A percentile compares a stretch with the other conserved stretches of the same genome.
These are phyloP conservation scores for Pegoplata infirma DNA, from an alignment of 2,888 invertebrate genomes.

Conservation along the genomic window DNA sequence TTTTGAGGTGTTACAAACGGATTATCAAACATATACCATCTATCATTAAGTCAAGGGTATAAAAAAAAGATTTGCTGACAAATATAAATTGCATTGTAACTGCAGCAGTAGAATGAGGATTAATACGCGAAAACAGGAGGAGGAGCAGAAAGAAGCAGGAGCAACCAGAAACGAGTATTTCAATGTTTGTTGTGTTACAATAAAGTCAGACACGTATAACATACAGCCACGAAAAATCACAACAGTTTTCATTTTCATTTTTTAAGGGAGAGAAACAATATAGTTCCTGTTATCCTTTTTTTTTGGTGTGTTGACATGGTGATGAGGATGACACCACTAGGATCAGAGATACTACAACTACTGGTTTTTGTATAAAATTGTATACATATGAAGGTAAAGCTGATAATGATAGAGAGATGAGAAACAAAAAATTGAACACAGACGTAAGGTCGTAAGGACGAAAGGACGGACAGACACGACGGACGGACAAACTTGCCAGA, in stretches of 20 bases:
- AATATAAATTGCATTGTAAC: constrained; percentile 59
- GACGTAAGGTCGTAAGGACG: not conserved
- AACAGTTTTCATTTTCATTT: constrained; percentile 40
- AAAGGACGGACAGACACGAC: not conserved
- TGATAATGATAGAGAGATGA: not conserved
- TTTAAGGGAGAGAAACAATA: constrained; percentile 25
- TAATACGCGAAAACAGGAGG: constrained; percentile 26
- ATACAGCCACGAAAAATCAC: constrained; percentile 49
- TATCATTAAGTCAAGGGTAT: too few species aligned
- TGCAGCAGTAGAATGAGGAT: constrained; percentile 35
- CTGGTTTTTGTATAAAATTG: not conserved
- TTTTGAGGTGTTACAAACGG: too few species aligned
- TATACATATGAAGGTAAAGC: not conserved
- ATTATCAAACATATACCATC: too few species aligned
- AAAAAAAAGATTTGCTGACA: constrained; percentile 58
- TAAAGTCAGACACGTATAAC: constrained; percentile 48
- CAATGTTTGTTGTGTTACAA: constrained; percentile 32
- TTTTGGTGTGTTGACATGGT: constrained; percentile 42
- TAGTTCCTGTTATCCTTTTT: constrained; percentile 3
- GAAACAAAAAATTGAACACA: not conserved
- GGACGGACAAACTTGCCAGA: not conserved
- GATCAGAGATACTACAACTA: not conserved
- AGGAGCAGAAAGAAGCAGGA: too few species aligned
- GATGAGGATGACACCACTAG: constrained; percentile 51
- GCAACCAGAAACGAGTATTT: not conserved